Percentiles rank a stretch among this genome's conserved stretches.
Evolutionary conservation across 2,888 invertebrate genomes (phyloP).

Genomic region (Ferrisia virgata): DNA sequence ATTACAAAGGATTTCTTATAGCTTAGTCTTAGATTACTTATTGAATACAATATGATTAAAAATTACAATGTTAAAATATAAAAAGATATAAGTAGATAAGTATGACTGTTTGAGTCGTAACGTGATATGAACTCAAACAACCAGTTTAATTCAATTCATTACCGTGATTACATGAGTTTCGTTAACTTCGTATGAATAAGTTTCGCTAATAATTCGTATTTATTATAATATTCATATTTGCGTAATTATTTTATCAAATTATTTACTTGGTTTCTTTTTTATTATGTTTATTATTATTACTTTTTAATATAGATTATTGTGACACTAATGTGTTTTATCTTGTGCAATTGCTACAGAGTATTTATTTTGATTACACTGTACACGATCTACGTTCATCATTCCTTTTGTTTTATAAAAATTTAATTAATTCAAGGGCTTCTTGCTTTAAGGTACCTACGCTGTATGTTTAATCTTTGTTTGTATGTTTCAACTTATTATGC

Average conservation of each 20-base stretch:
- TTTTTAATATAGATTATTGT: neutral
- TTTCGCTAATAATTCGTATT: neutral
- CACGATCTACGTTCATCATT: constrained; percentile 6
- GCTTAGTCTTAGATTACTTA: neutral
- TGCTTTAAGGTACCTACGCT: neutral
- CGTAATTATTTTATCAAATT: neutral
- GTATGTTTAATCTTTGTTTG: neutral
- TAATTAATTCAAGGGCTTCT: neutral
- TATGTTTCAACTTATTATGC: neutral
- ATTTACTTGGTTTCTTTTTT: neutral
- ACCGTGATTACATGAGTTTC: neutral
- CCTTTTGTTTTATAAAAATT: neutral
- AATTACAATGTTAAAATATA: neutral
- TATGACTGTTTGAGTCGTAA: neutral
- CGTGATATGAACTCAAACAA: neutral
- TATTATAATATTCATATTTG: neutral
- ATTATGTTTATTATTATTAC: neutral
- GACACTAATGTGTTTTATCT: neutral
- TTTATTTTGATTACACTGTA: neutral
- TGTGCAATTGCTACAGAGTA: neutral
- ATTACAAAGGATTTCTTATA: neutral
- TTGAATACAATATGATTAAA: neutral
- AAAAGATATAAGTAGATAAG: neutral
- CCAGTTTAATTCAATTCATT: neutral
- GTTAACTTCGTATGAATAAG: neutral